Conservation (phyloP, 2,113 vertebrate genomes). For the cattle (Bos taurus) region DNA sequence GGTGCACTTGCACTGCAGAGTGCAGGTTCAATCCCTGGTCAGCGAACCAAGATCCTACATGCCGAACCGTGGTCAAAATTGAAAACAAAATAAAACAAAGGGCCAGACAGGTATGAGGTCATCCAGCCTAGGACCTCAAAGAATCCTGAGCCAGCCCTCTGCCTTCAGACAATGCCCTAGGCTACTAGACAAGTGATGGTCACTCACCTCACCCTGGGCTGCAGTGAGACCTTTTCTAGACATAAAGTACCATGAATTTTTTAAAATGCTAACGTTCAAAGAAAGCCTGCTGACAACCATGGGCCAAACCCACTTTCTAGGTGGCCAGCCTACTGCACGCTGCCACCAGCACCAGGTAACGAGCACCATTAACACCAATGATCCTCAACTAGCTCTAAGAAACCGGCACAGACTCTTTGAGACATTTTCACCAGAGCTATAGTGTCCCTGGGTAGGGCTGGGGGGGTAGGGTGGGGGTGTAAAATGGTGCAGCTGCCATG, state of each 20-base stretch:
- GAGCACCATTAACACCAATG: not conserved
- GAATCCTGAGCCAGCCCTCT: not conserved
- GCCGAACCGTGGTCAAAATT: not conserved
- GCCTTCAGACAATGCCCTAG: not conserved
- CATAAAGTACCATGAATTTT: not conserved
- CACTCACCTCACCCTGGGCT: not conserved
- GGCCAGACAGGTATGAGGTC: not conserved
- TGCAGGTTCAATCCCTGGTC: not conserved
- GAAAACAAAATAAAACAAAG: not conserved
- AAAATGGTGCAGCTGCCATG: not conserved
- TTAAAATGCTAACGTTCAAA: not conserved
- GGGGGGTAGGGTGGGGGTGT: accelerated
- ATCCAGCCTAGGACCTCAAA: not conserved
- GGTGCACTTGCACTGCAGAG: not conserved
- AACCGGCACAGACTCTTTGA: not conserved
- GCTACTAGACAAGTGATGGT: not conserved
- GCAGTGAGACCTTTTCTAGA: not conserved
- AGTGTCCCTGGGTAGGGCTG: not conserved
- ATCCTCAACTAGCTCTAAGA: not conserved
- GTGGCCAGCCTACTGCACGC: not conserved
- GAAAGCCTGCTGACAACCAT: not conserved
- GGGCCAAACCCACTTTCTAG: not conserved
- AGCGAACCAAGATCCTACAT: not conserved
- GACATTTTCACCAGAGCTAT: not conserved
- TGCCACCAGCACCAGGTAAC: not conserved